phyloP scores from a whole-genome alignment of 2,888 invertebrate genomes.

The Andrena trimmerana region DNA sequence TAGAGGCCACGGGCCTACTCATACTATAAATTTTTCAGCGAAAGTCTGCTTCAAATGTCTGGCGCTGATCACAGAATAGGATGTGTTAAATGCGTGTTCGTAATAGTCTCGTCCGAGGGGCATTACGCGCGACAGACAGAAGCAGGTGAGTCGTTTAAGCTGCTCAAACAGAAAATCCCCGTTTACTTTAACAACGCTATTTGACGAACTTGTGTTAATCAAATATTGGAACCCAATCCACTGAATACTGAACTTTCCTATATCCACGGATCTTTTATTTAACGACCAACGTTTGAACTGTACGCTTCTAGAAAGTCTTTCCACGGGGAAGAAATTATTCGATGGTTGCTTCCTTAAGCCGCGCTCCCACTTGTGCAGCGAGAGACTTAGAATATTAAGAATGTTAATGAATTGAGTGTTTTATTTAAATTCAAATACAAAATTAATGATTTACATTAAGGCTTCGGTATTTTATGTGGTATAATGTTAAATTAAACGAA shows the following conservation, averaged over 20 bases:
- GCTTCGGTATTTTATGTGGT: no score
- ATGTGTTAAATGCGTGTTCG: background rate
- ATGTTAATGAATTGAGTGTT: background rate
- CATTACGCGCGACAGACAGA: background rate
- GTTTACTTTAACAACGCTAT: background rate
- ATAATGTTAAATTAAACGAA: no score
- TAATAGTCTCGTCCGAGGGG: background rate
- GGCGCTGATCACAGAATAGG: background rate
- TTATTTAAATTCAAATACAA: background rate
- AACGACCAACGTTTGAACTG: background rate
- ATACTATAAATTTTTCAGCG: slow-evolving; percentile 20
- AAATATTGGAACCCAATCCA: background rate
- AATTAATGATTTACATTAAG: no score
- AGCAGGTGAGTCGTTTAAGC: slow-evolving; percentile 5
- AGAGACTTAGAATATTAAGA: background rate
- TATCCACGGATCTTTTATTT: slow-evolving; percentile 1
- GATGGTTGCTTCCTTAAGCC: slow-evolving; percentile 4
- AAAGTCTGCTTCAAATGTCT: slow-evolving; percentile 10
- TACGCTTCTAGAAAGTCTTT: slow-evolving; percentile 25
- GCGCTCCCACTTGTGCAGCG: background rate
- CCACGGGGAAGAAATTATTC: background rate
- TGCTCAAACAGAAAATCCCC: slow-evolving; percentile 1
- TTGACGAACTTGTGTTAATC: background rate
- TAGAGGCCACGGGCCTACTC: background rate
- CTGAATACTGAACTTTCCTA: background rate